Conservation (phyloP, 2,797 vertebrate genomes). For the Oceanodroma leucorhoa region DNA sequence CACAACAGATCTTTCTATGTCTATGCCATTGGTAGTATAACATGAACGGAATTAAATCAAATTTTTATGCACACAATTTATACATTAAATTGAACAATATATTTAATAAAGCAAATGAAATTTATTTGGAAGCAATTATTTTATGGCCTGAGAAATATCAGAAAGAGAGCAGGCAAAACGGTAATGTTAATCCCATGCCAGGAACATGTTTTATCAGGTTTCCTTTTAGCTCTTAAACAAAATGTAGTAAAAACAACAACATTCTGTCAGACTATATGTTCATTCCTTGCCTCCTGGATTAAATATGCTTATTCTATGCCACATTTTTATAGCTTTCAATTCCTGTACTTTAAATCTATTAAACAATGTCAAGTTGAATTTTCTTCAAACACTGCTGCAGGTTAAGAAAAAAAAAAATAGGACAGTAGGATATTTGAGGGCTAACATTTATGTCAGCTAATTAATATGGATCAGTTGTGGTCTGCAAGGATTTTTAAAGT, state of each 20-base stretch:
- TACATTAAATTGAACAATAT: constrained; percentile 22
- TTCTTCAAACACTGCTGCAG: constrained; percentile 66
- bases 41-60: background rate
- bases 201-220: constrained; percentile 64
- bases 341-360: constrained; percentile 72
- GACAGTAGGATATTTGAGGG: constrained; percentile 55
- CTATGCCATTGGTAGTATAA: constrained; percentile 32
- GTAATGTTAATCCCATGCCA: constrained; percentile 46
- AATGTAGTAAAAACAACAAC: constrained; percentile 58
- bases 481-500: constrained; percentile 60
- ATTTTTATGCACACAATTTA: background rate
- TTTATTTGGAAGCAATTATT: constrained; percentile 50
- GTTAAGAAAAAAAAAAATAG: constrained; percentile 63
- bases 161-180: constrained; percentile 25
- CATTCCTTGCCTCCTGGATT: constrained; percentile 59
- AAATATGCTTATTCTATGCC: constrained; percentile 64
- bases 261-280: constrained; percentile 61
- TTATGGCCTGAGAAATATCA: constrained; percentile 42
- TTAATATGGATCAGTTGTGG: constrained; percentile 70
- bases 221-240: constrained; percentile 62
- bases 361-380: constrained; percentile 71
- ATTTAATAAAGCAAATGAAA: constrained; percentile 44
- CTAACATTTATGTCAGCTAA: constrained; percentile 69
- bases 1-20: constrained; percentile 52
- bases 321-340: constrained; percentile 72